Base-by-base conservation (phyloP, 2,797 vertebrate species). In the Echiichthys vipera region DNA sequence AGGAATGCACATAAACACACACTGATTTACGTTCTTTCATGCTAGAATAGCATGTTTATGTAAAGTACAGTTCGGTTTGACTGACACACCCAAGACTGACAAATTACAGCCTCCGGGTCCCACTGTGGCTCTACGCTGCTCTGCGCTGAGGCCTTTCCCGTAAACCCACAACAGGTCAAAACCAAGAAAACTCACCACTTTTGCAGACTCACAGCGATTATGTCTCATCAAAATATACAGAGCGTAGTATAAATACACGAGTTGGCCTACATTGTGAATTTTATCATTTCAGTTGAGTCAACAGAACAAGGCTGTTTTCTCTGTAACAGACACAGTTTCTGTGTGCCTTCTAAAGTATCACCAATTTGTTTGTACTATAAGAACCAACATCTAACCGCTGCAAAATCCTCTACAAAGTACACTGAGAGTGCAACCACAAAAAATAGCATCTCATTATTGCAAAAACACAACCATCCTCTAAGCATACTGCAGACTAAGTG, bases 51-150 rank as follows among this genome's bases (percentile, higher is more conserved):
- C 71, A 80, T 80, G 84, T 89, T 91, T 89, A 78, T 84, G 80
- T 84, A 73, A 81, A 83, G 79, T 75, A 13, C 83, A 74, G 74
- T 49, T 72, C 62, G 34, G 64, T 50, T 65, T 74, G 57, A 68
- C 71, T 81, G 88, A 87, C 89, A 91, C 88, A 87, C 89, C 91
- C 91, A 89, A 70, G 75, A 77, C 72, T 67, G 70, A 88, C 80
- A 93, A 94, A 94, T 93, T 91, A 93, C 85, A 93, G 83, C 87
- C 84, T 85, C 75, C 29, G 63, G 27, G 42, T 85, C 64, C 36
- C 49, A 53, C 76, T 85, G 87, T 69, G 91, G 91, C 81, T 87
- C 69, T 32, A 54, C 78, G 83, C 32, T 59, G 37, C 65, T 83
- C 84, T 74, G 77, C 62, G 30, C 58, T 67, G 72, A 87, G 75